Percentiles rank a stretch among this genome's conserved stretches.
phyloP scores from a whole-genome alignment of 2,888 invertebrate genomes.

The Lutraria lutraria region DNA sequence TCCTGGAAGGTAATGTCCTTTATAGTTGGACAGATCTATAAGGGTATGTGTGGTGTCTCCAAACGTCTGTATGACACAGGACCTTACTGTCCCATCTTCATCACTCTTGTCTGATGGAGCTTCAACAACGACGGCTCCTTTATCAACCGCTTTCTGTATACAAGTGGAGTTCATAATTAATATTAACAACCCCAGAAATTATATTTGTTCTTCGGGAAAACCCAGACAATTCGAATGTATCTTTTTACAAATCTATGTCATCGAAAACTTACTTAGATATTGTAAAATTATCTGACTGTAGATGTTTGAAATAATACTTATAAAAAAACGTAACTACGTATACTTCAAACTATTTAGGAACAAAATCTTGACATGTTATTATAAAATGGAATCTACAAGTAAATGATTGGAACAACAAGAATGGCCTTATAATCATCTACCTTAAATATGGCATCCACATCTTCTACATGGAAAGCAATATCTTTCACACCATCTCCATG shows the following conservation, averaged over 20 bases:
- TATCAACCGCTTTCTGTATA: slow-evolving; percentile 91
- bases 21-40: slow-evolving; percentile 94
- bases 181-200: neutral
- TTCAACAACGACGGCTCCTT: slow-evolving; percentile 93
- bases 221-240: too few relatives aligned
- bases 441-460: slow-evolving; percentile 94
- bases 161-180: neutral
- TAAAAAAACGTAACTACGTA: too few relatives aligned
- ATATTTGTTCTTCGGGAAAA: too few relatives aligned
- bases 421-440: slow-evolving; percentile 86
- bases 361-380: too few relatives aligned
- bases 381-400: too few relatives aligned
- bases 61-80: slow-evolving; percentile 96
- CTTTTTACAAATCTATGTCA: too few relatives aligned
- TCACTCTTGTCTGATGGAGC: slow-evolving; percentile 97
- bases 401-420: too few relatives aligned
- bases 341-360: too few relatives aligned
- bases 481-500: slow-evolving; percentile 99
- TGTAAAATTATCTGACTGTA: too few relatives aligned
- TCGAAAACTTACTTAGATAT: too few relatives aligned
- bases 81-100: slow-evolving; percentile 93
- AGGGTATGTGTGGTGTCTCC: slow-evolving; percentile 99
- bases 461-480: slow-evolving; percentile 97
- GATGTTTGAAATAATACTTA: too few relatives aligned
- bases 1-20: slow-evolving; percentile 95